Evolutionary conservation across 1,140 invertebrate species (phyloP).

Genomic region (Drosophila cardini): DNA sequence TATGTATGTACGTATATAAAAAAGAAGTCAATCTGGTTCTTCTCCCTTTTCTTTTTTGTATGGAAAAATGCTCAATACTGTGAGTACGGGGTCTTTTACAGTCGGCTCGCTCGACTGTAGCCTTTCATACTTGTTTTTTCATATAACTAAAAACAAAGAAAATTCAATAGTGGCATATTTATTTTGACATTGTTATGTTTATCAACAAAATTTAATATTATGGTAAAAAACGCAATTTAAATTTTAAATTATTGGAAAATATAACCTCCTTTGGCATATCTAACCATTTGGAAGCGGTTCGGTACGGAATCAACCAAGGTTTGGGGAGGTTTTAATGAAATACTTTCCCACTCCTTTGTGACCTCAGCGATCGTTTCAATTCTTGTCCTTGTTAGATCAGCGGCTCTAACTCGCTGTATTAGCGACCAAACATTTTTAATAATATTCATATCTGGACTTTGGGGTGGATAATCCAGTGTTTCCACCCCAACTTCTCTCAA

Average conservation of each 20-base stretch:
- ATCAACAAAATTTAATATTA: too few species aligned
- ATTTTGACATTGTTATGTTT: too few species aligned
- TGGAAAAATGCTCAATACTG: too few species aligned
- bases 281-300: slow-evolving; percentile 16
- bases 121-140: too few species aligned
- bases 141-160: too few species aligned
- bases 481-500: slow-evolving; percentile 21
- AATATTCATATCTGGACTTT: slow-evolving; percentile 35
- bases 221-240: slow-evolving; percentile 17
- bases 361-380: slow-evolving; percentile 24
- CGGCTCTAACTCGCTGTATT: slow-evolving; percentile 32
- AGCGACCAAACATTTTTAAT: slow-evolving; percentile 23
- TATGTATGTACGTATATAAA: too few species aligned
- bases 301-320: slow-evolving; percentile 27
- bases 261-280: slow-evolving; percentile 21
- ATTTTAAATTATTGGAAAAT: slow-evolving; percentile 29
- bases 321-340: slow-evolving; percentile 7
- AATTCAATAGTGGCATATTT: too few species aligned
- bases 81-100: too few species aligned
- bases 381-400: slow-evolving; percentile 7
- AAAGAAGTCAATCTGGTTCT: too few species aligned
- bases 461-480: slow-evolving; percentile 12
- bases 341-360: slow-evolving; percentile 18
- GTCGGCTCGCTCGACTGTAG: too few species aligned
- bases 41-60: too few species aligned